Evolutionary conservation across 2,113 vertebrate genomes (phyloP).

Genomic region (Ammodytes dubius): DNA sequence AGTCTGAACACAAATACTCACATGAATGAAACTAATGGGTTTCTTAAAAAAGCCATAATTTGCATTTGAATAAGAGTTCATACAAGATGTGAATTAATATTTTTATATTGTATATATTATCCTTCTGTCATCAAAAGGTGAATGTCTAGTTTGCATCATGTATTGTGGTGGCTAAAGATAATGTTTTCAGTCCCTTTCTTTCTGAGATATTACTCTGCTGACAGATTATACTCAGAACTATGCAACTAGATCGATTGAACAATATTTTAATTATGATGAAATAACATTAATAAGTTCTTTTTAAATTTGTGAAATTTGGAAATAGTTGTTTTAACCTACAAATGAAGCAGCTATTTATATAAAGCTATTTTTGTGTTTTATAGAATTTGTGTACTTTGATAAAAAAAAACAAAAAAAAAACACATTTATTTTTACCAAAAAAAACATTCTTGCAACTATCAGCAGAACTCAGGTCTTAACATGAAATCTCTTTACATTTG

Average conservation of each 20-base stretch:
- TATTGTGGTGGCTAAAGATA: background rate
- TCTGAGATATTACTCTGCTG: background rate
- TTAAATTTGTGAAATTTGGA: background rate
- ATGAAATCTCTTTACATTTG: background rate
- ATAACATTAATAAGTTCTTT: background rate
- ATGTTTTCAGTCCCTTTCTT: background rate
- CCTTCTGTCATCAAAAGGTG: slow-evolving; percentile 7
- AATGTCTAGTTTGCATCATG: slow-evolving; percentile 5
- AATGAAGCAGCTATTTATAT: background rate
- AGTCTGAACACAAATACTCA: background rate
- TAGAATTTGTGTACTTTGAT: background rate
- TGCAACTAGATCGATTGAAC: background rate
- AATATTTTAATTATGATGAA: background rate
- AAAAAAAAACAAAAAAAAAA: background rate
- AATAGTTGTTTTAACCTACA: background rate
- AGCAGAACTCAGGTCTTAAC: slow-evolving; percentile 25
- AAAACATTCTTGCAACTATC: background rate
- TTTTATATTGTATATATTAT: slow-evolving; percentile 32
- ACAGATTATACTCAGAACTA: background rate
- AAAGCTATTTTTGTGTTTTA: background rate
- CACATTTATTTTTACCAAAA: background rate
- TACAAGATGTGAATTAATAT: slow-evolving; percentile 16
- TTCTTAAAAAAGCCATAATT: slow-evolving; percentile 16
- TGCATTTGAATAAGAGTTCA: slow-evolving; percentile 6
- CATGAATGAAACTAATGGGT: background rate